Percentiles rank a stretch among this genome's conserved stretches.
Conservation (phyloP, 2,888 invertebrate species). For the Odontomyia ornata region DNA sequence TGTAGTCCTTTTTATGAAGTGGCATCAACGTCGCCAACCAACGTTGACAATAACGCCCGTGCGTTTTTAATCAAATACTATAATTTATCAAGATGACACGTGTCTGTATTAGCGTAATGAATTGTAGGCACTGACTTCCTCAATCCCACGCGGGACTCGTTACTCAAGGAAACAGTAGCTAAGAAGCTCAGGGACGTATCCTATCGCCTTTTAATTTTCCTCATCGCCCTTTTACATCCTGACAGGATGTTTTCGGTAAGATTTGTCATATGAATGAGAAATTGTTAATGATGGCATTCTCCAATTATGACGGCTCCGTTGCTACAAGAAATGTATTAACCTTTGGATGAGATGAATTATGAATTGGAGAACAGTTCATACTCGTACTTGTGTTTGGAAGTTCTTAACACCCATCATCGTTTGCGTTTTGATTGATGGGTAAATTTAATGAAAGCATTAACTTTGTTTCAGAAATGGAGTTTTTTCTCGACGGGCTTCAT, state of each 20-base stretch:
- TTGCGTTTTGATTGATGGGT: constrained; percentile 29
- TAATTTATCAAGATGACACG: constrained; percentile 55
- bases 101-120: constrained; percentile 55
- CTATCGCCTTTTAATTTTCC: neutral
- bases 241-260: constrained; percentile 46
- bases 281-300: constrained; percentile 44
- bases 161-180: neutral
- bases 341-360: constrained; percentile 33
- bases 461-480: constrained; percentile 18
- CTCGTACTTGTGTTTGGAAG: neutral
- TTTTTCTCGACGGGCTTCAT: neutral
- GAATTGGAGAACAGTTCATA: neutral
- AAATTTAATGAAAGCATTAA: constrained; percentile 28
- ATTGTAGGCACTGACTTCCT: constrained; percentile 52
- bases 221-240: constrained; percentile 30
- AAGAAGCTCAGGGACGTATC: neutral
- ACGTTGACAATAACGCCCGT: constrained; percentile 24
- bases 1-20: constrained; percentile 30
- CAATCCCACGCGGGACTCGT: constrained; percentile 23
- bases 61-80: constrained; percentile 54
- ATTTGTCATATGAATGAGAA: constrained; percentile 46
- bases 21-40: neutral
- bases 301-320: constrained; percentile 43
- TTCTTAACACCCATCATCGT: constrained; percentile 30
- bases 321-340: constrained; percentile 18